Base-by-base conservation (phyloP, 2,797 vertebrate species). In the Syncerus caffer region DNA sequence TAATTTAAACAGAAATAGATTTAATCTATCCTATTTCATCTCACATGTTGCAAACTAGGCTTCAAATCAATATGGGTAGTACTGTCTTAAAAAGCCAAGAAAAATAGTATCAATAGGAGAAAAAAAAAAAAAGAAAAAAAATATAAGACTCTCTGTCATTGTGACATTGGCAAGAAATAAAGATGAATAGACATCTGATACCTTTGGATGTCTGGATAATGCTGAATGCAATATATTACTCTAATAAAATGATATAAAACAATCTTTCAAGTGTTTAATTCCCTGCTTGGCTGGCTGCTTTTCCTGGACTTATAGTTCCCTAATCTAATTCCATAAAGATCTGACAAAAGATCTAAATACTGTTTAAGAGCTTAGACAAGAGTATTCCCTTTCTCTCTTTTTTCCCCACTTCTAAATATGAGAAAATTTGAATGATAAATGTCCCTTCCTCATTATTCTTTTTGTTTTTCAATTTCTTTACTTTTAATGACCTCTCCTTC, bases 1-100 rank as follows among this genome's bases (percentile, higher is more conserved):
- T 71, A 85, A 79, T 85, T 71, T 93, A 97, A 94, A 8, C 31
- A 90, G 47, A 88, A 92, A 57, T 85, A 31, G 74, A 85, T 76
- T 60, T 86, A 85, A 58, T 12, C 53, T 94, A 58, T 83, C 88
- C n/a, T 74, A 27, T 79, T 93, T 96, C 25, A 85, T 90, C 6
- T 71, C 29, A 50, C 55, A 16, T 45, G 27, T 29, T 64, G 9
- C 58, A 90, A 71, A 92, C 7, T 74, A 21, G 23, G 60, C 2
- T 79, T 97, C 27, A 85, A 19, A 67, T 93, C 17, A 79, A 85
- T 60, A 90, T 86, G 82, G 13, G 23, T 29, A 76, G 1, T 1
- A 53, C 0, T 29, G 1, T 83, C 31, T 74, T 64, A 31, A 76
- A 95, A 55, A 93, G 6, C 0, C 34, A 95, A 91, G 51, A 60